A percentile compares a stretch with the other conserved stretches of the same genome.
phyloP scores from a whole-genome alignment of 2,797 vertebrate genomes.

The Botia kubotai region DNA sequence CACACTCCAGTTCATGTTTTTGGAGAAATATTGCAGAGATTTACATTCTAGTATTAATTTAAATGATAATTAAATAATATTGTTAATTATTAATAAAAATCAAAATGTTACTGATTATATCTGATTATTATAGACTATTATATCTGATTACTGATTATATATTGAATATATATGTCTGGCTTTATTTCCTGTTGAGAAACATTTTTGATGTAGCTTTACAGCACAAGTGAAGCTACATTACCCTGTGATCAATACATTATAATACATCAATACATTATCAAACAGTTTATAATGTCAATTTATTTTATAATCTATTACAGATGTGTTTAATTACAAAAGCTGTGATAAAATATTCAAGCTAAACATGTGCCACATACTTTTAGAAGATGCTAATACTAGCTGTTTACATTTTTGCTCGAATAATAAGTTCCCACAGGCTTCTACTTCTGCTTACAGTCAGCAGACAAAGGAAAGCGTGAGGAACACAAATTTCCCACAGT shows the following conservation, averaged over 20 bases:
- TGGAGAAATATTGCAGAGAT: neutral
- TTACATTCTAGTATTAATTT: neutral
- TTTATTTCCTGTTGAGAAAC: too few species aligned
- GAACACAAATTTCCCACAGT: slow-evolving; percentile 59
- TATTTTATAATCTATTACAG: neutral
- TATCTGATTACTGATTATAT: too few species aligned
- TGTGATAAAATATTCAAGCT: slow-evolving; percentile 9
- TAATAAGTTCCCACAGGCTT: slow-evolving; percentile 39
- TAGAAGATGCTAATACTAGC: slow-evolving; percentile 34
- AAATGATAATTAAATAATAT: too few species aligned
- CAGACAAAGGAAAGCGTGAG: slow-evolving; percentile 48
- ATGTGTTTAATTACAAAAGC: neutral
- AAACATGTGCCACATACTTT: neutral
- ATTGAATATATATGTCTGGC: too few species aligned
- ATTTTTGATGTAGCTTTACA: too few species aligned
- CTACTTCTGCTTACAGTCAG: slow-evolving; percentile 43
- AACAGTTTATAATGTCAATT: too few species aligned
- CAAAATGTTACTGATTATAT: neutral
- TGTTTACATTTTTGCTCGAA: slow-evolving; percentile 20
- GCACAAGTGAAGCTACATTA: too few species aligned
- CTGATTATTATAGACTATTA: too few species aligned
- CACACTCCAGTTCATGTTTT: neutral
- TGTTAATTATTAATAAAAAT: too few species aligned
- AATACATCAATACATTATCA: neutral
- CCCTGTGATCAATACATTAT: neutral